Conservation (phyloP, 2,888 invertebrate species). For the Thera britannica region DNA sequence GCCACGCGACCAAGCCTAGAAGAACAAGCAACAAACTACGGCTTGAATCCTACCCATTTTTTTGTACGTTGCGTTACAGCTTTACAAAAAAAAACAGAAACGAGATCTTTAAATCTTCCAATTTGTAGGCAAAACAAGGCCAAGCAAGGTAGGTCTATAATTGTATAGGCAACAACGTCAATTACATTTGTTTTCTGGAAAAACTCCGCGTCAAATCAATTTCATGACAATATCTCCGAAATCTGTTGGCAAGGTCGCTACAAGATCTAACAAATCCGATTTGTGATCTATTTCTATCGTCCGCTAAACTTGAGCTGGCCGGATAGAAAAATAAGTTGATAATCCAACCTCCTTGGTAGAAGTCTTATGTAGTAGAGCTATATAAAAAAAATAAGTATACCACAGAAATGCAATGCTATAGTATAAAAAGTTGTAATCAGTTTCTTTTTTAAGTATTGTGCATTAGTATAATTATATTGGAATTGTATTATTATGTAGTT, state of each 20-base stretch:
- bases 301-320: not conserved
- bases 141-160: constrained; percentile 1
- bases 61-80: too few relatives aligned
- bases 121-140: constrained; percentile 4
- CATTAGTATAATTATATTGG: not conserved
- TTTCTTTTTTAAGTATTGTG: too few relatives aligned
- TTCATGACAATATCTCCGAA: constrained; percentile 20
- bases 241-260: constrained; percentile 36
- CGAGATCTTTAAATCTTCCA: not conserved
- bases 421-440: too few relatives aligned
- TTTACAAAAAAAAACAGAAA: too few relatives aligned
- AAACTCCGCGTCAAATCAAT: constrained; percentile 20
- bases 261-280: constrained; percentile 32
- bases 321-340: not conserved
- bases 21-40: too few relatives aligned
- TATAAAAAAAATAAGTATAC: too few relatives aligned
- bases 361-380: too few relatives aligned
- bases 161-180: constrained; percentile 1
- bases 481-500: not conserved
- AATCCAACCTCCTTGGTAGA: not conserved
- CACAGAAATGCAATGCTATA: too few relatives aligned
- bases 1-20: too few relatives aligned
- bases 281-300: constrained; percentile 22
- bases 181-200: constrained; percentile 16
- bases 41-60: too few relatives aligned